Percentiles rank a stretch among this genome's conserved stretches.
Conservation (phyloP, 2,888 invertebrate genomes). For the Apantesis nais region DNA sequence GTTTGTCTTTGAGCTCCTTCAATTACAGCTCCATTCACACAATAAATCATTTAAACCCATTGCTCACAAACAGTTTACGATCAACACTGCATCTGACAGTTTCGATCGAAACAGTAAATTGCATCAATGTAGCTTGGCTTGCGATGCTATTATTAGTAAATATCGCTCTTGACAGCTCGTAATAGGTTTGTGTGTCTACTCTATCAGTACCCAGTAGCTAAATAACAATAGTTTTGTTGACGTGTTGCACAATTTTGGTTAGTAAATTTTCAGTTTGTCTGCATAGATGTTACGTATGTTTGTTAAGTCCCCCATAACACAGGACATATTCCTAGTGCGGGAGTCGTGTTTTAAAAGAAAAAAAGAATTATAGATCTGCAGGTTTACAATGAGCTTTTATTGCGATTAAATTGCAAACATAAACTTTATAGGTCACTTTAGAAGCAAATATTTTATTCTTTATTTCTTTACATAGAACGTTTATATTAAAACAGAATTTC, state of each 20-base stretch:
- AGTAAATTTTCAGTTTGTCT: neutral
- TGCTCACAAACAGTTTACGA: constrained; percentile 8
- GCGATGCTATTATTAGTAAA: constrained; percentile 10
- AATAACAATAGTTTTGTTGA: neutral
- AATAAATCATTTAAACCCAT: constrained; percentile 11
- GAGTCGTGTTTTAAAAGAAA: too few relatives aligned
- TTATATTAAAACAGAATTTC: too few relatives aligned
- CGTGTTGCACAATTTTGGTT: neutral
- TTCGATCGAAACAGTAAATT: constrained; percentile 7
- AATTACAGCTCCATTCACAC: constrained; percentile 6
- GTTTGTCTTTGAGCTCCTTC: neutral
- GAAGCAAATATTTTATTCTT: too few relatives aligned
- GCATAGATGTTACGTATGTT: too few relatives aligned
- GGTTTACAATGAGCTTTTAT: too few relatives aligned
- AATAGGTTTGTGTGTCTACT: neutral
- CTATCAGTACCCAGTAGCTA: neutral
- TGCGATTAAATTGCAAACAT: too few relatives aligned
- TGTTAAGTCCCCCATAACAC: too few relatives aligned
- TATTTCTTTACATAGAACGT: too few relatives aligned
- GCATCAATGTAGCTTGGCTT: neutral
- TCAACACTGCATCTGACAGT: constrained; percentile 15
- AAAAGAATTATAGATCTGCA: too few relatives aligned
- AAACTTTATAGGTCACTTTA: too few relatives aligned
- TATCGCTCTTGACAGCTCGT: neutral
- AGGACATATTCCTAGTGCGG: too few relatives aligned